Conservation (phyloP, 2,113 vertebrate species). For the Phrynocephalus versicolor region DNA sequence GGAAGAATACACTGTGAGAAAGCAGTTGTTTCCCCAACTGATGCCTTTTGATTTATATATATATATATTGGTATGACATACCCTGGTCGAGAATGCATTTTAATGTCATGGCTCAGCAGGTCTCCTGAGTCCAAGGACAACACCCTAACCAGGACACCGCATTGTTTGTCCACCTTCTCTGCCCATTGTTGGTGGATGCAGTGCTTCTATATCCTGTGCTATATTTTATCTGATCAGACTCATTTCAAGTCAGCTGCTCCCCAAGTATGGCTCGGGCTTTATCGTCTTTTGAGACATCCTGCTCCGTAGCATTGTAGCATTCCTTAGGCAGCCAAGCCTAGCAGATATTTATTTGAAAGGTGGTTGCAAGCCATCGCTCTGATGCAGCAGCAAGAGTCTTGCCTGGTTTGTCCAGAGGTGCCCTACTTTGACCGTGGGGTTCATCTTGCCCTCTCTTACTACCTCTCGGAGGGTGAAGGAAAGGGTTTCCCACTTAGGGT, state of each 20-base stretch:
- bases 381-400: neutral
- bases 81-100: too few species aligned
- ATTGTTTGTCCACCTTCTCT: too few species aligned
- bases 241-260: neutral
- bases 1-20: neutral
- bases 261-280: neutral
- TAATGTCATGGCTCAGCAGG: neutral
- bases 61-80: neutral
- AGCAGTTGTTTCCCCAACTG: neutral
- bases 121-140: neutral
- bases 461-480: neutral
- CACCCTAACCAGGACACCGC: too few species aligned
- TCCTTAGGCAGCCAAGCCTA: neutral
- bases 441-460: neutral
- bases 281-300: neutral
- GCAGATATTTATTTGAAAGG: slow-evolving; percentile 5
- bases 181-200: too few species aligned
- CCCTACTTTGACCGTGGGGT: too few species aligned
- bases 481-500: neutral
- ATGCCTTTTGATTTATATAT: neutral
- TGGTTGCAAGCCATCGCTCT: neutral
- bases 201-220: too few species aligned
- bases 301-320: neutral
- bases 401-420: neutral
- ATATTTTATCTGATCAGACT: too few species aligned